Conservation (phyloP, 2,888 invertebrate genomes). For the Dasypolia templi region DNA sequence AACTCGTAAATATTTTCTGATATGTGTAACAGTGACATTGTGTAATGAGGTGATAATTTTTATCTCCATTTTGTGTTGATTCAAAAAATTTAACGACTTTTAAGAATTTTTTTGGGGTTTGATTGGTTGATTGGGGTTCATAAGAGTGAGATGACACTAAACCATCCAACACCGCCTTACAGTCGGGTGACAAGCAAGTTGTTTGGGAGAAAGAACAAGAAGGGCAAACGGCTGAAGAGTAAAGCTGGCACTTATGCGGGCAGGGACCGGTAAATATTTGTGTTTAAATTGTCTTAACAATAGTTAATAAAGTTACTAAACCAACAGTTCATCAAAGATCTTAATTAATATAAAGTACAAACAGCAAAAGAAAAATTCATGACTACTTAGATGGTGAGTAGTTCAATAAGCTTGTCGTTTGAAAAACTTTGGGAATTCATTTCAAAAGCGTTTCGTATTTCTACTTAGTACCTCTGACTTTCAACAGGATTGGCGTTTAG, state of each 20-base stretch:
- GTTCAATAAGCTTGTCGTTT: background rate
- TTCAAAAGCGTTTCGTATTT: background rate
- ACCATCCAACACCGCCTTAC: slow-evolving; percentile 79
- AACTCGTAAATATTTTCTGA: slow-evolving; percentile 20
- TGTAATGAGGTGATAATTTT: slow-evolving; percentile 63
- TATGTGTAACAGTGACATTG: slow-evolving; percentile 52
- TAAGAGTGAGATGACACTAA: slow-evolving; percentile 79
- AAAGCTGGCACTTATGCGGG: slow-evolving; percentile 84
- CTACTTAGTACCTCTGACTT: too few relatives aligned
- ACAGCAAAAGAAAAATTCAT: background rate
- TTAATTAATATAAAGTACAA: background rate
- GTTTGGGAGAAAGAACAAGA: slow-evolving; percentile 86
- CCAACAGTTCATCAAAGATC: background rate
- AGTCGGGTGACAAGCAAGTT: slow-evolving; percentile 82
- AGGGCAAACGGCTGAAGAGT: slow-evolving; percentile 80
- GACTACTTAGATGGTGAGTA: too few relatives aligned
- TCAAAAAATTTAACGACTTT: background rate
- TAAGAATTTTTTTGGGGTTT: slow-evolving; percentile 29
- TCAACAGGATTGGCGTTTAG: too few relatives aligned
- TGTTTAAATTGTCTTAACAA: slow-evolving; percentile 3
- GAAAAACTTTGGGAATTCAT: background rate
- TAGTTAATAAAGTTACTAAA: background rate
- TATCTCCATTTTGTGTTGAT: slow-evolving; percentile 29
- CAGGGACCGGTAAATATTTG: slow-evolving; percentile 81
- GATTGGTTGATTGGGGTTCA: slow-evolving; percentile 37